Conservation (phyloP, 2,888 invertebrate genomes). For the Alentia gelatinosa region DNA sequence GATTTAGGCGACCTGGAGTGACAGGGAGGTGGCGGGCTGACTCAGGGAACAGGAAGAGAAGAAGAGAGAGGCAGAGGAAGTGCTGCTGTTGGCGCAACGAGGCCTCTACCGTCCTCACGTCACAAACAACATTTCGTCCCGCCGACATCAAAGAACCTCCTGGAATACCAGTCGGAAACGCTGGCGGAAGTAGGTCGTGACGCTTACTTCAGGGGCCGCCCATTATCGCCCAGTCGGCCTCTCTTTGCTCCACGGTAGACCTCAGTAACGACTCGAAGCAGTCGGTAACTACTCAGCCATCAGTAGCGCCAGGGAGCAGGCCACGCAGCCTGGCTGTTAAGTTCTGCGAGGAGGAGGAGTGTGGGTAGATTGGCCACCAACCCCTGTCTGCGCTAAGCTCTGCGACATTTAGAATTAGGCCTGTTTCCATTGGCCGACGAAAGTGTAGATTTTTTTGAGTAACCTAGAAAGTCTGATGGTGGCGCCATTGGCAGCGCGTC, state of each 20-base stretch:
- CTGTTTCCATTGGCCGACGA: too few relatives aligned
- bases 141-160: neutral
- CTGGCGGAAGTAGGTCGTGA: neutral
- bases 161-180: neutral
- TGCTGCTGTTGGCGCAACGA: neutral
- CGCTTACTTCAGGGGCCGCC: neutral
- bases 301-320: too few relatives aligned
- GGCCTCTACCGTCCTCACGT: neutral
- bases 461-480: too few relatives aligned
- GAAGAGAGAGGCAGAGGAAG: neutral
- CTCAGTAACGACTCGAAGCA: too few relatives aligned
- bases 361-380: too few relatives aligned
- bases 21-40: neutral
- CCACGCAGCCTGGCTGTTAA: neutral
- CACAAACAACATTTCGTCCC: neutral
- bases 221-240: neutral
- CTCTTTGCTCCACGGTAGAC: neutral
- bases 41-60: neutral
- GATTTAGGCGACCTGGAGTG: neutral
- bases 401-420: too few relatives aligned
- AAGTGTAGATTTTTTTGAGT: too few relatives aligned
- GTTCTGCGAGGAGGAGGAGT: too few relatives aligned
- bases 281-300: too few relatives aligned
- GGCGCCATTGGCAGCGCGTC: too few relatives aligned
- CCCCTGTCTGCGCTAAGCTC: too few relatives aligned